These are phyloP conservation scores for Apogon talboti DNA, from an alignment of 2,797 vertebrate species.

Conservation along the genomic window DNA sequence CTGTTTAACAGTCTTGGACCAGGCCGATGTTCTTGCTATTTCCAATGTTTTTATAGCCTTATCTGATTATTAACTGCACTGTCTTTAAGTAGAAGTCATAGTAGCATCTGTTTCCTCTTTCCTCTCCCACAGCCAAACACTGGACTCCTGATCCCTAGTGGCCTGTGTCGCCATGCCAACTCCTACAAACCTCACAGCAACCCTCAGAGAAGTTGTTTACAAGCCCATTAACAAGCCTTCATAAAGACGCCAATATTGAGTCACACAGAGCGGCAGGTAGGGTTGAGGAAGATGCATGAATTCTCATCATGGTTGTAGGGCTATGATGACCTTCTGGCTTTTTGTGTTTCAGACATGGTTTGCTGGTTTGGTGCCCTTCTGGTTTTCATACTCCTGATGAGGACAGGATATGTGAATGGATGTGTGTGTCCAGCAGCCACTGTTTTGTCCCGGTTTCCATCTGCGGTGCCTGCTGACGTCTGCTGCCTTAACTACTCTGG, in stretches of 20 bases:
- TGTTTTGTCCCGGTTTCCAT: conserved; percentile 76
- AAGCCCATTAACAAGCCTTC: conserved; percentile 43
- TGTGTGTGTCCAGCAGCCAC: conserved; percentile 84
- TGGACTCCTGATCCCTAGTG: conserved; percentile 74
- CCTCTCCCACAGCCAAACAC: conserved; percentile 54
- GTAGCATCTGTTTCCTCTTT: conserved; percentile 66
- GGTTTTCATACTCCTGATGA: conserved; percentile 55
- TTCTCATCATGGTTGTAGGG: neutral
- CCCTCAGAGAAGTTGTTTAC: conserved; percentile 65
- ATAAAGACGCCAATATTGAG: conserved; percentile 36
- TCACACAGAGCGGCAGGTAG: conserved; percentile 36
- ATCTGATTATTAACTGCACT: conserved; percentile 21
- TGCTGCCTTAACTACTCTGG: conserved; percentile 90
- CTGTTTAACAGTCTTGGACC: neutral
- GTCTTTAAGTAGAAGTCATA: conserved; percentile 35
- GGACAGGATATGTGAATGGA: conserved; percentile 28
- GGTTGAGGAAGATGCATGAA: neutral
- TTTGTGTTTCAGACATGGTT: conserved; percentile 72
- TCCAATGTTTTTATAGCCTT: conserved; percentile 33
- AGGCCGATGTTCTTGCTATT: conserved; percentile 3
- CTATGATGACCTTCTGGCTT: conserved; percentile 9
- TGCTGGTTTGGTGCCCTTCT: conserved; percentile 56
- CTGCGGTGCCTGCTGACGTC: conserved; percentile 53
- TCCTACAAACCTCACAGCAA: conserved; percentile 68
- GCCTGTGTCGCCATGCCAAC: conserved; percentile 75